phyloP scores from a whole-genome alignment of 2,888 invertebrate species.

The Zelleria hepariella region DNA sequence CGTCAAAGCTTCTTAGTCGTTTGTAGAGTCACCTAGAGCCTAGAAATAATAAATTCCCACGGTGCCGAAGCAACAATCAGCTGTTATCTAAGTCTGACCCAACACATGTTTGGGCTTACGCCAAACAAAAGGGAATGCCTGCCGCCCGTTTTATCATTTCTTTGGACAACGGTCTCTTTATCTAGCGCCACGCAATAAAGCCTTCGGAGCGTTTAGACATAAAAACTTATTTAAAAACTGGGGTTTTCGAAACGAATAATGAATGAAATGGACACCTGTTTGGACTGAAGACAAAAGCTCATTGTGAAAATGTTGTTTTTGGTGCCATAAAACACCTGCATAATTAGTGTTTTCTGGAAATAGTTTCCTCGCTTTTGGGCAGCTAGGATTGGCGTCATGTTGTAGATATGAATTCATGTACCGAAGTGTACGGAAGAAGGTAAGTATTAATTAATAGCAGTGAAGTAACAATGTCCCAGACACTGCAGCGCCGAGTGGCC shows the following conservation, averaged over 20 bases:
- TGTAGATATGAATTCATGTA: too few relatives aligned
- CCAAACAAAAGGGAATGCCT: background rate
- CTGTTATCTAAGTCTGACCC: background rate
- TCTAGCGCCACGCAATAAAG: background rate
- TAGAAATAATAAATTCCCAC: background rate
- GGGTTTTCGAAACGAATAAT: background rate
- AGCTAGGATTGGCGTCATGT: background rate
- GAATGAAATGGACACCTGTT: background rate
- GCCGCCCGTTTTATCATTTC: background rate
- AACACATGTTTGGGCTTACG: background rate
- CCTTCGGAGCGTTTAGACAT: background rate
- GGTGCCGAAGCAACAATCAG: background rate
- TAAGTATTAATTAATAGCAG: too few relatives aligned
- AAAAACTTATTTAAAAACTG: background rate
- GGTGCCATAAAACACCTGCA: background rate
- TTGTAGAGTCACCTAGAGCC: background rate
- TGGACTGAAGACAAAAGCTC: background rate
- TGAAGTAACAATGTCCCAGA: too few relatives aligned
- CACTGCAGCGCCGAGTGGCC: too few relatives aligned
- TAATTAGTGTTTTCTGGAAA: background rate
- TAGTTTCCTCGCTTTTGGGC: background rate
- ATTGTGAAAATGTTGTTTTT: background rate
- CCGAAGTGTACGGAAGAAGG: too few relatives aligned
- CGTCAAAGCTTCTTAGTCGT: background rate
- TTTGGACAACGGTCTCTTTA: slow-evolving; percentile 5